Base-by-base conservation (phyloP, 1,140 invertebrate genomes). In the Panulirus ornatus region DNA sequence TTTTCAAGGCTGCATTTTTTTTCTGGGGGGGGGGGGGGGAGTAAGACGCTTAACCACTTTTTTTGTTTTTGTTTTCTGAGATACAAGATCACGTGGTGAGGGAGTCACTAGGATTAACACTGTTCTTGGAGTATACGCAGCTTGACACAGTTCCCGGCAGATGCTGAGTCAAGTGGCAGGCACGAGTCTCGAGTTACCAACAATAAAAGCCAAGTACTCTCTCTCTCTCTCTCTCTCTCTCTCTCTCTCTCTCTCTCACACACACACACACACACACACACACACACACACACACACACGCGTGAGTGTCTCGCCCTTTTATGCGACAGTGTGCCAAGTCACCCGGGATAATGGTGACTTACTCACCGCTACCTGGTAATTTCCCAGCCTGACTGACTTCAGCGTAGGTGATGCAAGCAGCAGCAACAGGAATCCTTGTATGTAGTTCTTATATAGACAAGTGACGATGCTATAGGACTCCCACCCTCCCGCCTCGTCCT, bases 221-320 rank as follows among this genome's bases (percentile, higher is more conserved):
- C 51, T 54, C 51, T 54, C 51, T 54, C 51, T 54, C 51, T 54
- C 51, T 54, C 51, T 54, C 51, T 54, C 51, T 54, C 51, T 54
- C 51, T 54, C 51, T 54, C 51, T 54, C 51, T 54, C 51, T 54
- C 51, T 54, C 51, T 54, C 51, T 54, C 42, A 81, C 78, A 81
- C 78, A 81, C 42, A 81, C 42, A 14, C 42, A 51, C 42, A 44
- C 8, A 44, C 75, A 44, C 38, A 78, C 42, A 78, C 75, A 44
- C 42, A 44, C 75, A 40, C 42, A 42, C 38, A 44, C 19, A 38
- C 5, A 6, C 73, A 9, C 30, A 76, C 5, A 66, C 63, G 3
- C 63, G 63, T 66, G 5, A 58, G 22, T 58, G 11, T 11, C 22
- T 14, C n/a, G 5, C 5, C 36, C 36, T 75, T 75, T 44, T 75